Evolutionary conservation across 2,113 vertebrate species (phyloP).

Genomic region (Callocephalon fimbriatum): DNA sequence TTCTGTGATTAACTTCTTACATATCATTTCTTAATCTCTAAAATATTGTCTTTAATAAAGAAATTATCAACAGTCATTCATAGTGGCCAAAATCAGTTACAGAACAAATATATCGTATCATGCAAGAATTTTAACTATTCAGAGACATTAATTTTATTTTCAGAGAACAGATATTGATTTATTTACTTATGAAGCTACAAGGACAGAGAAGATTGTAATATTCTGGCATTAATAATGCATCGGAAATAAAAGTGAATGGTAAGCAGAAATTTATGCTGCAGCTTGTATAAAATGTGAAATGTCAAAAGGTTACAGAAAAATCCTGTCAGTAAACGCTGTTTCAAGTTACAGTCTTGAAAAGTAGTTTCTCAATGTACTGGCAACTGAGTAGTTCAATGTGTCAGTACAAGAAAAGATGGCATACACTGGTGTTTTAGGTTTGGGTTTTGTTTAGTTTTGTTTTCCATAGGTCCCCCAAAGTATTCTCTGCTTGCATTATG

Average conservation of each 20-base stretch:
- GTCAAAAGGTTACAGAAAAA: constrained; percentile 42
- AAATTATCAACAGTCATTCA: not conserved
- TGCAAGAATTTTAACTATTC: not conserved
- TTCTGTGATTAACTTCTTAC: not conserved
- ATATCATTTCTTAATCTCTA: not conserved
- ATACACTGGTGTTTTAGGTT: not conserved
- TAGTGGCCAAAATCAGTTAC: not conserved
- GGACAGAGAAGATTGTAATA: not conserved
- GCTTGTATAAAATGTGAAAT: constrained; percentile 25
- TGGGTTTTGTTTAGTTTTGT: not conserved
- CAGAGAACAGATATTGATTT: not conserved
- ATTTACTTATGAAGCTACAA: not conserved
- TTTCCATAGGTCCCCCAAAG: not conserved
- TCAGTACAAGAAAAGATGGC: not conserved
- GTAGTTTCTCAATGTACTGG: not conserved
- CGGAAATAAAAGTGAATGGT: constrained; percentile 14
- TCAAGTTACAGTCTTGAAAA: not conserved
- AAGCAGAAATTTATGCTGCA: constrained; percentile 15
- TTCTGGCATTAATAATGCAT: constrained; percentile 39
- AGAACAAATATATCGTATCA: not conserved
- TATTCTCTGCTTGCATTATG: not conserved
- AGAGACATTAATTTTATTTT: not conserved
- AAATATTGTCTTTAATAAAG: constrained; percentile 1
- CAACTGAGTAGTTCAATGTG: not conserved
- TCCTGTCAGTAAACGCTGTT: constrained; percentile 1